phyloP scores from a whole-genome alignment of 2,797 vertebrate genomes.

The Rhabdomys pumilio region DNA sequence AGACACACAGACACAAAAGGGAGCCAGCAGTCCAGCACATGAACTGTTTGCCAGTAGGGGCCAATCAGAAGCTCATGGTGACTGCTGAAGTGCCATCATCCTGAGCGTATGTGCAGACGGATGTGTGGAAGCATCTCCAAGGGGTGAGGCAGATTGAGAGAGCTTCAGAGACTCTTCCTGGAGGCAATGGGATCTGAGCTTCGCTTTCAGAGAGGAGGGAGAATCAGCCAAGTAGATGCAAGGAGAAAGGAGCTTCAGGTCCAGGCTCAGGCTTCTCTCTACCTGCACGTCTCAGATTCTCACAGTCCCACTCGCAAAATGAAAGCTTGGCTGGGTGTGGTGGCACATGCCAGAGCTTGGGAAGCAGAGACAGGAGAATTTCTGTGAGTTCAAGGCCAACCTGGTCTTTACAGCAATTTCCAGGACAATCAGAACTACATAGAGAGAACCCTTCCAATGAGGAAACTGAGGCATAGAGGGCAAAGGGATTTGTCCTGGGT shows the following conservation, averaged over 20 bases:
- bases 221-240: neutral
- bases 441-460: neutral
- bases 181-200: neutral
- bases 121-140: neutral
- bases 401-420: neutral
- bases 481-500: neutral
- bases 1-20: neutral
- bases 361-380: neutral
- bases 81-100: neutral
- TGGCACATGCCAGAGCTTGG: neutral
- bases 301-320: neutral
- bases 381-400: neutral
- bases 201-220: neutral
- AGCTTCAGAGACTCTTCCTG: neutral
- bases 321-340: neutral
- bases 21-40: neutral
- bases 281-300: neutral
- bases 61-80: neutral
- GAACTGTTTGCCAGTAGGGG: accelerated
- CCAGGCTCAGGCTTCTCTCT: neutral
- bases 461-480: neutral
- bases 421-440: neutral
- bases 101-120: accelerated
- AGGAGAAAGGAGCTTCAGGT: no score
- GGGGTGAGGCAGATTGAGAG: neutral